Evolutionary conservation across 1,140 invertebrate genomes (phyloP), one percentile per base, ranked within the genome.

Genomic region (Stenopsyche tienmushanensis): DNA sequence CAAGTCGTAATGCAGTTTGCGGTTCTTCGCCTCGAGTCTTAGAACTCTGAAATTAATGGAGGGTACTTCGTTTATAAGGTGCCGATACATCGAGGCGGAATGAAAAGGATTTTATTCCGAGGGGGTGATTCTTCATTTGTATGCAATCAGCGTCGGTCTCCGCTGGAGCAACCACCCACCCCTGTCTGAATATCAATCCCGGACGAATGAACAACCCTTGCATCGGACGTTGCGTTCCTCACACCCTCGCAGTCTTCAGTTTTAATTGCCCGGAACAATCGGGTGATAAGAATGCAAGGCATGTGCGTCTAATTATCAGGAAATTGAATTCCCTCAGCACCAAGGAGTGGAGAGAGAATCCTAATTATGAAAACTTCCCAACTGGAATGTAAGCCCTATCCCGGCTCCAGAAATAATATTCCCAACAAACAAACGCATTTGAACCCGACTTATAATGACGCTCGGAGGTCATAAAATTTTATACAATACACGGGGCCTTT

Each of bases 261-360:
- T 58, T 70, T 70, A 70, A 70, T 70, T 70, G 67, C 58, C 64
- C 34, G 64, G 67, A 70, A 70, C 67, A 70, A 70, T 70, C 65
- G 41, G 55, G 53, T 64, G 20, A 53, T 70, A 70, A 66, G 67
- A 70, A 70, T 70, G 65, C 67, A 34, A 52, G 64, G 64, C 67
- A 70, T 70, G 67, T 57, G 44, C 67, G 52, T 64, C 64, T 70
- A 70, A 70, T 70, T 70, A 70, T 70, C 60, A 70, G 62, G 54
- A 70, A 70, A 70, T 70, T 70, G 67, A 70, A 70, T 66, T 70
- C 64, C 59, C 60, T 45, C 54, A 26, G 23, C 17, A 15, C 17
- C 45, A 21, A 57, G 26, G 20, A 2, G 42, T 15, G 45, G 26
- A 59, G 25, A 60, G 57, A 34, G 42, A 60, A 47, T 60, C 57